Evolutionary conservation across 2,113 vertebrate species (phyloP), one percentile per base, ranked within the genome.

Genomic region (Cettia cetti): DNA sequence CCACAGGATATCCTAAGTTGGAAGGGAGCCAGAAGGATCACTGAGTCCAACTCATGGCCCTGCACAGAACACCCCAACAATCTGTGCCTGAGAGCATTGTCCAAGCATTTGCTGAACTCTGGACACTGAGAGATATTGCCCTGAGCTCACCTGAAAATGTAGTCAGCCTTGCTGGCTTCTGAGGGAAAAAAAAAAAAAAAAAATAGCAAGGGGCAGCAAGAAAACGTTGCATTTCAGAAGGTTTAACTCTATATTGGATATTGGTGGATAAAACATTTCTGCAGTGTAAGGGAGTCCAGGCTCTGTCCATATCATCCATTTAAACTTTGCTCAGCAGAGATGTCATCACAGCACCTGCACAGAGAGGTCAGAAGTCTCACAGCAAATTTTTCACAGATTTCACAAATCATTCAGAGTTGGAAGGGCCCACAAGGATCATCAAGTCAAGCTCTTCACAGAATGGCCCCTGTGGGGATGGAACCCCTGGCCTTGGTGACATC

Each of bases 371-470:
- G 66, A 56, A 86, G 66, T 28, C 11, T 72, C 45, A 24, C 35
- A 72, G 66, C 2, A 83, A 9, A 31, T 6, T 26, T 69, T 69
- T 53, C 22, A 23, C 12, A 16, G 33, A 15, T 53, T 77, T 69
- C 63, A 22, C 18, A 44, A 33, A 7, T 60, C 52, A 2, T 69
- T 78, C 1, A 0, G 22, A 10, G 6, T 5, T 39, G 33, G 23
- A 61, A 69, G 28, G 5, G 19, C 19, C 23, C 33, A 45, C 23
- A 39, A 24, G 33, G 64, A 45, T 39, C 37, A 18, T 8, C 37
- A 23, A 28, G 33, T 33, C 54, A 39, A 69, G 0, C 18, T 9
- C 33, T 45, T 23, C 12, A 28, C 0, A 9, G 61, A 35, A 22
- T 22, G 21, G 21, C 21, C 14, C 11, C 0, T 15, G 0, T 7